Conservation (phyloP, 2,113 vertebrate genomes). For the Anoplopoma fimbria region DNA sequence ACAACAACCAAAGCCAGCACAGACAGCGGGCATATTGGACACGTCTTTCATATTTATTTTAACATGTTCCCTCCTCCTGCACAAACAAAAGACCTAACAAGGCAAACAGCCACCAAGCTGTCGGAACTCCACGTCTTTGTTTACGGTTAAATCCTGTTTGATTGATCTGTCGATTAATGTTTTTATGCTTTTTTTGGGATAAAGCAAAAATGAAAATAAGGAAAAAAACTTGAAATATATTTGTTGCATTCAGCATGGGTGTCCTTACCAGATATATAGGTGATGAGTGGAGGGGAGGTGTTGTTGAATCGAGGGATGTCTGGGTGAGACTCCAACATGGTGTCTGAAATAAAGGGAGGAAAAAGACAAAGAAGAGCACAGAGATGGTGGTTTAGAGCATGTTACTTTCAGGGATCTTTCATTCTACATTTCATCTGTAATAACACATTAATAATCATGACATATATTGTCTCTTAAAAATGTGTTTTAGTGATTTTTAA, state of each 20-base stretch:
- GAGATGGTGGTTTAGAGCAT: background rate
- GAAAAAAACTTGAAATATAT: background rate
- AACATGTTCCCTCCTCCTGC: conserved; percentile 20
- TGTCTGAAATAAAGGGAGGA: background rate
- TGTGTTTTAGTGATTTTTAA: no score
- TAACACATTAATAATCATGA: background rate
- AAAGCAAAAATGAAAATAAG: background rate
- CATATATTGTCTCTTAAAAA: background rate
- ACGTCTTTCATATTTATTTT: conserved; percentile 29
- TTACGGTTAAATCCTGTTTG: background rate
- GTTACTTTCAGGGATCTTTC: no score
- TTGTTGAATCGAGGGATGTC: background rate
- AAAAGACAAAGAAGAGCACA: background rate
- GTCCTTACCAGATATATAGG: conserved; percentile 22
- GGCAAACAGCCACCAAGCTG: conserved; percentile 7
- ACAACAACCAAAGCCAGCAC: conserved; percentile 9
- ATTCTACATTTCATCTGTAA: background rate
- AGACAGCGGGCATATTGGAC: conserved; percentile 37
- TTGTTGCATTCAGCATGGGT: background rate
- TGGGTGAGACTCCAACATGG: background rate
- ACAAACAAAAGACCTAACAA: conserved; percentile 21
- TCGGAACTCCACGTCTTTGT: conserved; percentile 9
- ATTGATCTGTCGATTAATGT: background rate
- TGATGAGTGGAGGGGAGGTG: background rate
- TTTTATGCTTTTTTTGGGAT: conserved; percentile 1